Conservation (phyloP, 2,113 vertebrate species). For the Fregata magnificens region DNA sequence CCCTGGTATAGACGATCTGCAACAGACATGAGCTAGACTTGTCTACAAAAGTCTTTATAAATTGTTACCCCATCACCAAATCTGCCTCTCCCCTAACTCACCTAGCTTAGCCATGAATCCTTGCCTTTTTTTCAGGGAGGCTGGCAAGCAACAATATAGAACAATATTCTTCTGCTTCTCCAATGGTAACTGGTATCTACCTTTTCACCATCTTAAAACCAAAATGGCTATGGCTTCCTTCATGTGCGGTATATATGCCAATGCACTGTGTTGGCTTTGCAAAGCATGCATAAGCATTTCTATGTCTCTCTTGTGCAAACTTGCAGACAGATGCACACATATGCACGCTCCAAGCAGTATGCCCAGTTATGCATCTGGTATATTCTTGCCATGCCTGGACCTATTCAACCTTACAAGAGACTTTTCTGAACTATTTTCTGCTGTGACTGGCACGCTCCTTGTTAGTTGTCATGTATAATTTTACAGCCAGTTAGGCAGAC, state of each 20-base stretch:
- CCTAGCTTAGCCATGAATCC: background rate
- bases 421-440: background rate
- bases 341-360: background rate
- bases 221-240: background rate
- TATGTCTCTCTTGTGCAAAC: background rate
- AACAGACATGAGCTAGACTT: background rate
- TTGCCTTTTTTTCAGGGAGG: background rate
- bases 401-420: background rate
- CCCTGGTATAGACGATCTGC: background rate
- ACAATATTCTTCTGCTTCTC: background rate
- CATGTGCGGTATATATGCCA: background rate
- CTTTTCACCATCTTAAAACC: background rate
- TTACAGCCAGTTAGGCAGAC: background rate
- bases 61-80: background rate
- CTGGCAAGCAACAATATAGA: background rate
- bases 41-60: background rate
- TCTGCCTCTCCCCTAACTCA: background rate
- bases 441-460: fast-evolving
- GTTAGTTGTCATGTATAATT: background rate
- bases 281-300: background rate
- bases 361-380: background rate
- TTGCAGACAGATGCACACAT: background rate
- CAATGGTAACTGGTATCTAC: background rate
- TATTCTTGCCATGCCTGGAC: background rate
- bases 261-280: background rate